Evolutionary conservation across 1,140 invertebrate genomes (phyloP).

Genomic region (Octopus bimaculoides): DNA sequence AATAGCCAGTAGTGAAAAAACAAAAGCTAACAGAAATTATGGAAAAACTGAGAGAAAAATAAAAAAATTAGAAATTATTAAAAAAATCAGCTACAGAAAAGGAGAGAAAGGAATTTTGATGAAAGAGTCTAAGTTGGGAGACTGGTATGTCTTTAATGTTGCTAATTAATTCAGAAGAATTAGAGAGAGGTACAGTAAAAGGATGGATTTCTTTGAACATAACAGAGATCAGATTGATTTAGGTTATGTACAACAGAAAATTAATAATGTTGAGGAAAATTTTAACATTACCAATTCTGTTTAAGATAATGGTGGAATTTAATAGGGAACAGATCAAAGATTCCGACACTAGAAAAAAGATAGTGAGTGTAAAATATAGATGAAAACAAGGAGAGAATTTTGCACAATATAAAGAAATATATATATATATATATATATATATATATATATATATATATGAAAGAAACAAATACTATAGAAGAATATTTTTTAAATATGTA

Average conservation of each 20-base stretch:
- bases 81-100: no score
- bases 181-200: conserved; percentile 1
- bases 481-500: no score
- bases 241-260: not conserved
- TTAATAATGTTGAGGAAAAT: conserved; percentile 10
- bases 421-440: no score
- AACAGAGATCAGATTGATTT: not conserved
- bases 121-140: not conserved
- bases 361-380: not conserved
- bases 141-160: not conserved
- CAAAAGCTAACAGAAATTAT: no score
- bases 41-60: no score
- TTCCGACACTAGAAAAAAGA: not conserved
- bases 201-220: not conserved
- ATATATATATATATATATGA: no score
- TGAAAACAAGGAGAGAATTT: no score
- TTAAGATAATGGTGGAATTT: conserved; percentile 9
- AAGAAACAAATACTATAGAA: no score
- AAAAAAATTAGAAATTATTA: no score
- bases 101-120: no score
- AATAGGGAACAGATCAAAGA: not conserved
- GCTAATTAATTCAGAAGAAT: not conserved
- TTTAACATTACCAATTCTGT: not conserved
- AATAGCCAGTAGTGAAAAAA: no score
- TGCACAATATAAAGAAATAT: no score